Evolutionary conservation across 2,113 vertebrate genomes (phyloP).

Genomic region (Mormyrus iriodes): DNA sequence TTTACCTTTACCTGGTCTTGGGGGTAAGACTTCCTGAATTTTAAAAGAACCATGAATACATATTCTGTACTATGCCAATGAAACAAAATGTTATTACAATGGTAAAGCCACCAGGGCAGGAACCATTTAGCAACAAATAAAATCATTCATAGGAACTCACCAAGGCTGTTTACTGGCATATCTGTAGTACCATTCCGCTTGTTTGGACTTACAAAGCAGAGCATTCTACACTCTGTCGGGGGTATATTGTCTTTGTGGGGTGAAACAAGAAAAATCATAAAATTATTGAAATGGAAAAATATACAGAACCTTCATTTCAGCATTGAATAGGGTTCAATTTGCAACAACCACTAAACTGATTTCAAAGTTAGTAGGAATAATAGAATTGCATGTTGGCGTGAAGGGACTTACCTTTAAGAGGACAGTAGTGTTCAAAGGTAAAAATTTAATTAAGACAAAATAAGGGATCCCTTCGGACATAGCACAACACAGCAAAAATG

Average conservation of each 20-base stretch:
- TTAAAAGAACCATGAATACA: background rate
- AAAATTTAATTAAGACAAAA: background rate
- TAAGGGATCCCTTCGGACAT: background rate
- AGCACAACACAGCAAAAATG: background rate
- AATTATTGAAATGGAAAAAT: background rate
- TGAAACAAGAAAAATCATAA: background rate
- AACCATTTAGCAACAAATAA: background rate
- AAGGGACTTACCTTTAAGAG: background rate
- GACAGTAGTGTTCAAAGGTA: background rate
- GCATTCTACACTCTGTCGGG: background rate
- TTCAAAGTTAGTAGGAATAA: background rate
- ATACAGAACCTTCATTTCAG: background rate
- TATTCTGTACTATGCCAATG: background rate
- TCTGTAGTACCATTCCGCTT: background rate
- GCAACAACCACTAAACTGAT: background rate
- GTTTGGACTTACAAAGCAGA: background rate
- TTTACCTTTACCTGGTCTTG: background rate
- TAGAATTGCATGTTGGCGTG: background rate
- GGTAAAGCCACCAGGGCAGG: background rate
- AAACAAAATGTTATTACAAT: background rate
- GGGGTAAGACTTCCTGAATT: background rate
- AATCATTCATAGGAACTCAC: background rate
- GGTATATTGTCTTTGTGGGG: background rate
- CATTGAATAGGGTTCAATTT: background rate
- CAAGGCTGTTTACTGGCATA: background rate